These are phyloP conservation scores for Phorcus lineatus DNA, from an alignment of 2,888 invertebrate genomes.

Conservation along the genomic window DNA sequence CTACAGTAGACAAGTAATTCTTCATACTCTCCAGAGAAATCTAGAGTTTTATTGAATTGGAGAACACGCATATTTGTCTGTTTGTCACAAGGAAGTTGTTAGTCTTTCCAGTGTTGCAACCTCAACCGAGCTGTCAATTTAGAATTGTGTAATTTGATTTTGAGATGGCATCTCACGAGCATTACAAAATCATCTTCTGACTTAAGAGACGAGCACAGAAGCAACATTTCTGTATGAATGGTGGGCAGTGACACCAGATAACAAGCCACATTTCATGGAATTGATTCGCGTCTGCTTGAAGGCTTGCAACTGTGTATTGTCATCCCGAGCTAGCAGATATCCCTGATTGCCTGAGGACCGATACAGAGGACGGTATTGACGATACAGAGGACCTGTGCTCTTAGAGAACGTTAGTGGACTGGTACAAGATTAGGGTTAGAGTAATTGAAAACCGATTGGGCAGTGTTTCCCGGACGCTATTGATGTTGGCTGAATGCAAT, in stretches of 20 bases:
- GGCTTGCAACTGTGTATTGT: not conserved
- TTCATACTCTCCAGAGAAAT: too few relatives aligned
- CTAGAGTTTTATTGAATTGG: too few relatives aligned
- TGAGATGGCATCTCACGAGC: not conserved
- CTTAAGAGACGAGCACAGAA: not conserved
- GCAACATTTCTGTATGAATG: not conserved
- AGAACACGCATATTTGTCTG: too few relatives aligned
- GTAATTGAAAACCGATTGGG: slow-evolving; percentile 20
- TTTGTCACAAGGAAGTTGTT: too few relatives aligned
- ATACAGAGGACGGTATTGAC: too few relatives aligned
- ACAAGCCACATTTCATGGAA: slow-evolving; percentile 1
- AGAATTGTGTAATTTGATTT: not conserved
- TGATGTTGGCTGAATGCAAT: not conserved
- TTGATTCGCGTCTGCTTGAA: not conserved
- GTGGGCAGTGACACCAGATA: not conserved
- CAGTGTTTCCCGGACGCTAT: not conserved
- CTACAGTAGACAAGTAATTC: too few relatives aligned
- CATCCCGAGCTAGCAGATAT: not conserved
- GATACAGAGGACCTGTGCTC: too few relatives aligned
- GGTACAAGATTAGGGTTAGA: not conserved
- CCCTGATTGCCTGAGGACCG: not conserved
- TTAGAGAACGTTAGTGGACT: not conserved
- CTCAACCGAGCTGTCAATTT: too few relatives aligned
- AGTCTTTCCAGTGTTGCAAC: too few relatives aligned
- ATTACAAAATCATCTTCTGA: not conserved